Conservation (phyloP, 2,797 vertebrate genomes). For the Hypotaenidia okinawae region DNA sequence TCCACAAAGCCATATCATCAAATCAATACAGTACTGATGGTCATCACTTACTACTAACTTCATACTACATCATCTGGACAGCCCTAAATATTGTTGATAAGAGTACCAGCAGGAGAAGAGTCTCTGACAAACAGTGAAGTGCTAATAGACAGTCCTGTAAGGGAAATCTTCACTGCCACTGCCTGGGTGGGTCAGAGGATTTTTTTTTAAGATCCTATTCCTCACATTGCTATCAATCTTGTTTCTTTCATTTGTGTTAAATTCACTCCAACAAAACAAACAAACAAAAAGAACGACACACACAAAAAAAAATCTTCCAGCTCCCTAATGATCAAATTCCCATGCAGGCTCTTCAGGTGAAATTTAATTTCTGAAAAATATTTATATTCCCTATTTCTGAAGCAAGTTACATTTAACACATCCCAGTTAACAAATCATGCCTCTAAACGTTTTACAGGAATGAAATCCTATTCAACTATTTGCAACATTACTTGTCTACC, state of each 20-base stretch:
- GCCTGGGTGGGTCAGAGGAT: background rate
- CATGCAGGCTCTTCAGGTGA: background rate
- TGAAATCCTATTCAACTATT: background rate
- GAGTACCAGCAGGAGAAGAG: background rate
- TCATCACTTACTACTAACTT: background rate
- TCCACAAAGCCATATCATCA: background rate
- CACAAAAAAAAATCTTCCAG: background rate
- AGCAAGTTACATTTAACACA: background rate
- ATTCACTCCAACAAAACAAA: background rate
- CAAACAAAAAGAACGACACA: background rate
- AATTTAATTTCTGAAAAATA: background rate
- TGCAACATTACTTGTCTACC: background rate
- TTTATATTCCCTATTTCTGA: background rate
- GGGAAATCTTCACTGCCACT: background rate
- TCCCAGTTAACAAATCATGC: background rate
- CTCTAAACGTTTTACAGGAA: background rate
- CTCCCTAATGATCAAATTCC: background rate
- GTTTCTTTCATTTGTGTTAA: background rate
- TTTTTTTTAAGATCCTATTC: background rate
- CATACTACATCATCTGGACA: background rate
- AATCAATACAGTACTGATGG: background rate
- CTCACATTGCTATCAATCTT: background rate
- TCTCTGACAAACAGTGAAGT: background rate
- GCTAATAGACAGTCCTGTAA: background rate
- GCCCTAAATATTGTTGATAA: rapidly evolving